Evolutionary conservation across 2,888 invertebrate genomes (phyloP).

Genomic region (Ganaspis brasiliensis): DNA sequence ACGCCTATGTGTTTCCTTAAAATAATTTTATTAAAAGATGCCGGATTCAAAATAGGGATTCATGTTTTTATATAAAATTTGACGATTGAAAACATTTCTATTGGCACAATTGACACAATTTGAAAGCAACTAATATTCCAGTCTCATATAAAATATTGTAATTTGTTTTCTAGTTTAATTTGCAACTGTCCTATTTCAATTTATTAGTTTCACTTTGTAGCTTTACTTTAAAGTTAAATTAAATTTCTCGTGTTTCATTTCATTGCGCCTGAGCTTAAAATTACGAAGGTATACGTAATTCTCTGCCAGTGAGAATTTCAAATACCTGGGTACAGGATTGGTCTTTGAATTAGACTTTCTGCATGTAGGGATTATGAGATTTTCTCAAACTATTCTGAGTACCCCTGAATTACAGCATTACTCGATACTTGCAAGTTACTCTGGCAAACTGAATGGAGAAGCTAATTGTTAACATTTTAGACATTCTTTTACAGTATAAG

Average conservation of each 20-base stretch:
- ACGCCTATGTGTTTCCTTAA: no score
- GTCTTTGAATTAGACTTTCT: slow-evolving; percentile 29
- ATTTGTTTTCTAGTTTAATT: slow-evolving; percentile 5
- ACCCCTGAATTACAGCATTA: slow-evolving; percentile 28
- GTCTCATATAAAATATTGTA: background rate
- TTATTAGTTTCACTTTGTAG: slow-evolving; percentile 12
- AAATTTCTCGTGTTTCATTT: slow-evolving; percentile 34
- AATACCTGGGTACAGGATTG: slow-evolving; percentile 34
- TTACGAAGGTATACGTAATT: slow-evolving; percentile 14
- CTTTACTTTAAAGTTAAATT: slow-evolving; percentile 28
- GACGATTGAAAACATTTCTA: no score
- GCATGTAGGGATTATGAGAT: slow-evolving; percentile 14
- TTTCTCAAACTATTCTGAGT: slow-evolving; percentile 11
- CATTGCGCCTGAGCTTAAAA: slow-evolving; percentile 17
- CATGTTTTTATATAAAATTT: no score
- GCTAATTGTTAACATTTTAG: background rate
- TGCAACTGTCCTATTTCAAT: slow-evolving; percentile 8
- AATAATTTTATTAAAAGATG: no score
- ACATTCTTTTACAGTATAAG: background rate
- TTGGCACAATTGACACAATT: background rate
- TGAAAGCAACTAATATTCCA: background rate
- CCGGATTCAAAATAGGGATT: no score
- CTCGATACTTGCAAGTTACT: background rate
- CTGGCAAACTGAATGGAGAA: background rate
- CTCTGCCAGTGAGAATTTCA: slow-evolving; percentile 10